phyloP scores from a whole-genome alignment of 2,113 vertebrate genomes.

The Neolamprologus toae region DNA sequence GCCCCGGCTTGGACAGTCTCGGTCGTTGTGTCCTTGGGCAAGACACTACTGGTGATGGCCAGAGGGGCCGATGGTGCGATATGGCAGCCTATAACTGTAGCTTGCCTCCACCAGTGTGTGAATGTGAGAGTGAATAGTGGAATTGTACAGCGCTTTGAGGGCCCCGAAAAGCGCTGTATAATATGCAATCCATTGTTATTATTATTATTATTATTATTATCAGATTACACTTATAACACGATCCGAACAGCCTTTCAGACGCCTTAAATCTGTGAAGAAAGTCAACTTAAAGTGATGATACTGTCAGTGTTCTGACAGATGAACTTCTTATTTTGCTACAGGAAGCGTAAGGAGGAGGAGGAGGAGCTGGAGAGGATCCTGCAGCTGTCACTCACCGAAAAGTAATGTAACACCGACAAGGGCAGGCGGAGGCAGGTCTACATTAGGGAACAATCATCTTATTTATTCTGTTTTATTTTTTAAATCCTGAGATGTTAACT shows the following conservation, averaged over 20 bases:
- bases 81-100: not conserved
- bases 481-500: slow-evolving; percentile 65
- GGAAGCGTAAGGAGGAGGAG: slow-evolving; percentile 73
- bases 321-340: not conserved
- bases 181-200: not conserved
- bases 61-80: not conserved
- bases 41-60: not conserved
- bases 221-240: not conserved
- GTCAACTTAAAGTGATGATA: not conserved
- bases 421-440: slow-evolving; percentile 4
- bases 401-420: slow-evolving; percentile 67
- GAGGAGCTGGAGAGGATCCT: slow-evolving; percentile 88
- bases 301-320: not conserved
- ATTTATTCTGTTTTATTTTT: slow-evolving; percentile 65
- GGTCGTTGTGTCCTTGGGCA: not conserved
- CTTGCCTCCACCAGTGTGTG: not conserved
- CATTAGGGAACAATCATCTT: slow-evolving; percentile 44
- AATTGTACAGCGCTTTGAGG: not conserved
- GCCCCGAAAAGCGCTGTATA: rapidly evolving
- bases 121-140: not conserved
- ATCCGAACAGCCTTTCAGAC: not conserved
- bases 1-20: not conserved
- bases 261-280: not conserved
- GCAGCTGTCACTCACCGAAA: slow-evolving; percentile 88
- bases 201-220: not conserved